A percentile compares a stretch with the other conserved stretches of the same genome.
Conservation (phyloP, 2,113 vertebrate genomes). For the Spizaetus ornatus region DNA sequence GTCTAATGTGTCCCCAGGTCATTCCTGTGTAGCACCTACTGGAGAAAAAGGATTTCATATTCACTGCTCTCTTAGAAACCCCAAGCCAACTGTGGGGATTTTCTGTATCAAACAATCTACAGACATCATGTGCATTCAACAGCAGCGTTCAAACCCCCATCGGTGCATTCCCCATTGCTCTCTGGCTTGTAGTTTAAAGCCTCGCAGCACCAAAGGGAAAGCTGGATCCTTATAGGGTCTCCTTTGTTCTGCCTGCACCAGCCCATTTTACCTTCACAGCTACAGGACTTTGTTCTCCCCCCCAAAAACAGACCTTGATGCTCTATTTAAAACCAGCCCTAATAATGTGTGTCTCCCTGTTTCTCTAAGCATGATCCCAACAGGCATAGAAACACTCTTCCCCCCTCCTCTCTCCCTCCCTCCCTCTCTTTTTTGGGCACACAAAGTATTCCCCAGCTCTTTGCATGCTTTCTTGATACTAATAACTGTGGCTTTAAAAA, state of each 20-base stretch:
- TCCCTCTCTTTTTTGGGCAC: background rate
- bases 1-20: slow-evolving; percentile 77
- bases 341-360: background rate
- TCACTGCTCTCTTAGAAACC: slow-evolving; percentile 39
- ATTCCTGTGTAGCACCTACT: slow-evolving; percentile 57
- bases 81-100: slow-evolving; percentile 46
- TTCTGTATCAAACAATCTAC: slow-evolving; percentile 53
- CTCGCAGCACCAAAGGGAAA: background rate
- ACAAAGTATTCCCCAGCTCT: background rate
- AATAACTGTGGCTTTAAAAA: slow-evolving; percentile 68
- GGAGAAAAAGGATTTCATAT: slow-evolving; percentile 54
- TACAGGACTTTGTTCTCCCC: background rate
- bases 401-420: background rate
- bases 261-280: background rate
- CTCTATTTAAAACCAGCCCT: background rate
- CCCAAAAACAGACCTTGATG: background rate
- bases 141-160: background rate
- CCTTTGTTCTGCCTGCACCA: background rate
- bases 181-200: background rate
- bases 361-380: background rate
- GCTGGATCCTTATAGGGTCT: background rate
- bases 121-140: background rate
- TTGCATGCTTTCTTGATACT: slow-evolving; percentile 40
- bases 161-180: background rate
- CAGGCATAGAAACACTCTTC: background rate